Percentiles rank a stretch among this genome's conserved stretches.
Evolutionary conservation across 2,113 vertebrate genomes (phyloP).

Genomic region (Syrmaticus mikado): DNA sequence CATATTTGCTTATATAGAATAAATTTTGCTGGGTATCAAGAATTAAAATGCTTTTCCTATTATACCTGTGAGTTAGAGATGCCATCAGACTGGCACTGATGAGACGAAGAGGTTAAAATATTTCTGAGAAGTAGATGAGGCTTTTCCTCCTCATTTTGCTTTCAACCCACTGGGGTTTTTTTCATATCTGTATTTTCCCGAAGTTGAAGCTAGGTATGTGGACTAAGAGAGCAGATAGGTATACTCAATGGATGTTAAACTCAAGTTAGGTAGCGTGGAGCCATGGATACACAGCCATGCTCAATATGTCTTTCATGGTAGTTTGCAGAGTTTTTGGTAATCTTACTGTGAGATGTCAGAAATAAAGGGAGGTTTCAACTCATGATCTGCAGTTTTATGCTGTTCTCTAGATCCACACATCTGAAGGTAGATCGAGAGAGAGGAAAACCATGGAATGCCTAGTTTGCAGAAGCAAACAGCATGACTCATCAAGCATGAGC

Average conservation of each 20-base stretch:
- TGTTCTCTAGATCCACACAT: no score
- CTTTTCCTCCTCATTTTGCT: neutral
- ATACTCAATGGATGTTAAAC: neutral
- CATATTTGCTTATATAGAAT: neutral
- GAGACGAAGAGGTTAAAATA: neutral
- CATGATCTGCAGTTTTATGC: neutral
- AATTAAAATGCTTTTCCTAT: neutral
- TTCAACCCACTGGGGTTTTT: neutral
- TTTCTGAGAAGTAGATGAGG: neutral
- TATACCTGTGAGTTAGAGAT: neutral
- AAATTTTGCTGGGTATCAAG: neutral
- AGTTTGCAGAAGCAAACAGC: neutral
- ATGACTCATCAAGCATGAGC: neutral
- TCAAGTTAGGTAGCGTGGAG: neutral
- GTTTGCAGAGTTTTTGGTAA: neutral
- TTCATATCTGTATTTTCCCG: neutral
- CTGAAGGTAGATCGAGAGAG: neutral
- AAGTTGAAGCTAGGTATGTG: neutral
- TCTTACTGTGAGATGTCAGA: neutral
- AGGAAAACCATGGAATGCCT: neutral
- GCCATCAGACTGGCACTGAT: neutral
- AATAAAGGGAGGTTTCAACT: neutral
- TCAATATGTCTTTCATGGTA: no score
- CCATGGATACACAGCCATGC: rapidly evolving
- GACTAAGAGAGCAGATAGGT: neutral